Evolutionary conservation across 1,140 invertebrate species (phyloP).

Genomic region (Diuraphis noxia): DNA sequence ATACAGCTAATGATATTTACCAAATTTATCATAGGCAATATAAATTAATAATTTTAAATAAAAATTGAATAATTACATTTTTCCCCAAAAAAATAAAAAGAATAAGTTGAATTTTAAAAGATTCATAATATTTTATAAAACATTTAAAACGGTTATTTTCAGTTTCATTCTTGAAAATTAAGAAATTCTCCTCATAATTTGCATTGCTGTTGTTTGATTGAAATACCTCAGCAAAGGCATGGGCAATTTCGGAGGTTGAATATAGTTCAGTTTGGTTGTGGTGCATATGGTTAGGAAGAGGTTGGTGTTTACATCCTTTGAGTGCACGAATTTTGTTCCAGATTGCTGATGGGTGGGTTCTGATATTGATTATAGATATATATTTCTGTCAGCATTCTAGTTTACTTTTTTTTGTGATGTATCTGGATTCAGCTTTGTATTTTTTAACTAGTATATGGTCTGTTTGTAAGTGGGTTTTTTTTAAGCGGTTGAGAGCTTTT

Average conservation of each 20-base stretch:
- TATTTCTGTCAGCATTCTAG: neutral
- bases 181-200: no score
- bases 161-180: no score
- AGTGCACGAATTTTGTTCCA: neutral
- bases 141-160: no score
- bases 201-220: neutral
- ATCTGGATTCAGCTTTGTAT: conserved; percentile 39
- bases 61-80: no score
- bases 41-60: no score
- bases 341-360: neutral
- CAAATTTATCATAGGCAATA: no score
- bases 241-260: neutral
- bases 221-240: neutral
- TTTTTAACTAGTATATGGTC: neutral
- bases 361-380: neutral
- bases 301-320: neutral
- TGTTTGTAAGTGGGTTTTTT: neutral
- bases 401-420: conserved; percentile 10
- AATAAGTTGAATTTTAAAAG: no score
- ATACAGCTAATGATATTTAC: no score
- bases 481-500: neutral
- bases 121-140: no score
- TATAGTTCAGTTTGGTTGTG: neutral
- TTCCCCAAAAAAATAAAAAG: no score
- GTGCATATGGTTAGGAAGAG: neutral